phyloP scores from a whole-genome alignment of 2,888 invertebrate species.

The Omphaloscelis lunosa region DNA sequence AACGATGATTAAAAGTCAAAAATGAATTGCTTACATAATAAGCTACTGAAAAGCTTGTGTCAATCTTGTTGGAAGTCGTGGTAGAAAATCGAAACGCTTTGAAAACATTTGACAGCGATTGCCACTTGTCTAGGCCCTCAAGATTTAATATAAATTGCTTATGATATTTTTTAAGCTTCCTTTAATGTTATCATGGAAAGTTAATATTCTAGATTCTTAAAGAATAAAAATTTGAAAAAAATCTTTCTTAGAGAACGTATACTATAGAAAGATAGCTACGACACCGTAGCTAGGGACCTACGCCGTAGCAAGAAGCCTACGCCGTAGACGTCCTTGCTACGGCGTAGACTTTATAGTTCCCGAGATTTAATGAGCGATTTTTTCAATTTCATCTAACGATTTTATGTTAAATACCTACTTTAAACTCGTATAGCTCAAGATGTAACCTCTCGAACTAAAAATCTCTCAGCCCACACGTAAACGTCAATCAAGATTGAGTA shows the following conservation, averaged over 20 bases:
- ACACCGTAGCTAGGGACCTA: constrained; percentile 18
- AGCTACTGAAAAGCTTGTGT: background rate
- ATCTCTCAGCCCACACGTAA: constrained; percentile 51
- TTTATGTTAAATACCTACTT: constrained; percentile 11
- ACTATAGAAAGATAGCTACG: constrained; percentile 3
- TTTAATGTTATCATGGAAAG: background rate
- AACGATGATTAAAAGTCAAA: background rate
- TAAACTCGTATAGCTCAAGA: constrained; percentile 33
- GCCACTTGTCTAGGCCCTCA: background rate
- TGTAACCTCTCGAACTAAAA: constrained; percentile 47
- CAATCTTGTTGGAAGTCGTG: background rate
- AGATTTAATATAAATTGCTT: background rate
- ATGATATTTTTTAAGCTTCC: too few species aligned
- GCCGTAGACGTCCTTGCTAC: constrained; percentile 44
- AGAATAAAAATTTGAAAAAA: background rate
- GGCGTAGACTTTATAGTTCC: background rate
- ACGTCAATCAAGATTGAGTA: constrained; percentile 57
- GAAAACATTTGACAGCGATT: background rate
- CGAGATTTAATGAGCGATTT: background rate
- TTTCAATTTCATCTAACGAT: background rate
- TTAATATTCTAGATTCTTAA: background rate
- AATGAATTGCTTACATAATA: background rate
- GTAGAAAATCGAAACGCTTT: background rate
- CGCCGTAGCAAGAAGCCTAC: constrained; percentile 32
- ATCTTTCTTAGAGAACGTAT: background rate